phyloP scores from a whole-genome alignment of 2,888 invertebrate genomes.

The Xestia xanthographa region DNA sequence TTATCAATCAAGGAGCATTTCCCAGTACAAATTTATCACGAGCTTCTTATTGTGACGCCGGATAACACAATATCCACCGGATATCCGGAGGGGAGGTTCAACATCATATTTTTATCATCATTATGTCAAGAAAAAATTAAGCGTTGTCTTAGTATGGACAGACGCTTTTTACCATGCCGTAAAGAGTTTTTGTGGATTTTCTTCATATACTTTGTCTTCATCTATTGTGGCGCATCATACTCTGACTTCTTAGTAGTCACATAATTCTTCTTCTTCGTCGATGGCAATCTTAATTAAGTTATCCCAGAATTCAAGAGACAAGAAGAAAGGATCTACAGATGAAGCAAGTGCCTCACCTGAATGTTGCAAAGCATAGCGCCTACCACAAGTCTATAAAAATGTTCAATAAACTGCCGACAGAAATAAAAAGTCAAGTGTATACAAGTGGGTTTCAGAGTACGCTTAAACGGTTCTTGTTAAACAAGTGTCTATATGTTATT shows the following conservation, averaged over 20 bases:
- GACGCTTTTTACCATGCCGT: too few relatives aligned
- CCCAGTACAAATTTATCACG: conserved; percentile 88
- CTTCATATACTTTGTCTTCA: neutral
- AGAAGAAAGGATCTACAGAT: too few relatives aligned
- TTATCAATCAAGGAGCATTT: conserved; percentile 89
- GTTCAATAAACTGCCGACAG: too few relatives aligned
- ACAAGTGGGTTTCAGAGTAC: too few relatives aligned
- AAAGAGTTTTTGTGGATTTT: neutral
- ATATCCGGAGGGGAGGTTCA: conserved; percentile 88
- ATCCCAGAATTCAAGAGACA: neutral
- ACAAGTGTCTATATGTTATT: too few relatives aligned
- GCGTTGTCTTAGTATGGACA: conserved; percentile 69
- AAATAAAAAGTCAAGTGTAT: too few relatives aligned
- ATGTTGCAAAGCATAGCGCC: too few relatives aligned
- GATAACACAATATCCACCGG: conserved; percentile 89
- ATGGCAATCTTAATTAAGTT: neutral
- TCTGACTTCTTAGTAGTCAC: neutral
- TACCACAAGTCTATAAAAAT: too few relatives aligned
- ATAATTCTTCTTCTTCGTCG: neutral
- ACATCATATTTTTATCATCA: conserved; percentile 91
- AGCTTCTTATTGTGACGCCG: conserved; percentile 87
- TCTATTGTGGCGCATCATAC: neutral
- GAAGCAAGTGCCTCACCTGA: too few relatives aligned
- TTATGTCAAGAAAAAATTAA: conserved; percentile 85
- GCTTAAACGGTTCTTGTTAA: too few relatives aligned